Evolutionary conservation across 2,888 invertebrate species (phyloP).

Genomic region (Diplolepis rosae): DNA sequence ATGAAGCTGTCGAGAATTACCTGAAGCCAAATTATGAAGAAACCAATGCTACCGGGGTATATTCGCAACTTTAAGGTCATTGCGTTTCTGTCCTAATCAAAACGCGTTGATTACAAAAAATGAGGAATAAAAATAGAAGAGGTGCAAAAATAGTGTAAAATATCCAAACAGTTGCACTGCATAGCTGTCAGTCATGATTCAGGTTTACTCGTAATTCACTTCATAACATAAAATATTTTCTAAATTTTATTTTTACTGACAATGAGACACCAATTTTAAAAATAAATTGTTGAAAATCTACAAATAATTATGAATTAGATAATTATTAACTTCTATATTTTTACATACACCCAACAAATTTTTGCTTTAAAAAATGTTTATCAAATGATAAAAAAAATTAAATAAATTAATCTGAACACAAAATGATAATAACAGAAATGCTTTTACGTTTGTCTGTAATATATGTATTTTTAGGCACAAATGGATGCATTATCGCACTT

Average conservation of each 20-base stretch:
- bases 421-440: not conserved
- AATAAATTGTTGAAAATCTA: too few species aligned
- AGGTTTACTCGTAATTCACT: not conserved
- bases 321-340: too few species aligned
- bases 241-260: too few species aligned
- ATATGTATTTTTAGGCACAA: not conserved
- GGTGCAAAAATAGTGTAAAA: not conserved
- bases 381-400: too few species aligned
- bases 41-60: not conserved
- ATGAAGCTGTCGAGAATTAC: not conserved
- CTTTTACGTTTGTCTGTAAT: not conserved
- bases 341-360: too few species aligned
- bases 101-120: not conserved
- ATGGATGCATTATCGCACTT: not conserved
- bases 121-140: not conserved
- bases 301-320: too few species aligned
- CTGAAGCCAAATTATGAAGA: conserved; percentile 7
- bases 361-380: too few species aligned
- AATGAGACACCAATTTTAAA: too few species aligned
- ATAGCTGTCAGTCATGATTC: not conserved
- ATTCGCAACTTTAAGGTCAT: not conserved
- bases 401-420: too few species aligned
- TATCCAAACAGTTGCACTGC: conserved; percentile 16
- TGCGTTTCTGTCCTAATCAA: not conserved
- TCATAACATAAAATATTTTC: not conserved